Percentiles rank a stretch among this genome's conserved stretches.
These are phyloP conservation scores for Periophthalmus modestus DNA, from an alignment of 2,113 vertebrate species.

Conservation along the genomic window DNA sequence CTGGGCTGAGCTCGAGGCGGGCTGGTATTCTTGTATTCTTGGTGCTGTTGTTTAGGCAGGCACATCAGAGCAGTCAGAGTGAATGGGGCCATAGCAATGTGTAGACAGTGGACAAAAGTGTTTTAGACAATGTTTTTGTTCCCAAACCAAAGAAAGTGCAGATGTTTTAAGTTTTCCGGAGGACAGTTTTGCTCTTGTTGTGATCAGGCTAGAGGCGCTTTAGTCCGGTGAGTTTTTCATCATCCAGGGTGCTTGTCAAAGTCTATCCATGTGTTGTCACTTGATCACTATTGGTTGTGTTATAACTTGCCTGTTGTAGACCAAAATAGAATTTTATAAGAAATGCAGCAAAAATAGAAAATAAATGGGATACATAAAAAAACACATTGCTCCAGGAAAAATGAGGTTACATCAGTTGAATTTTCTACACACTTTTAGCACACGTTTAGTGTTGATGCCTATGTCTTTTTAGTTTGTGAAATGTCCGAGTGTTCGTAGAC, in stretches of 20 bases:
- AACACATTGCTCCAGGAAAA: slow-evolving; percentile 58
- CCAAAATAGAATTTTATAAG: slow-evolving; percentile 68
- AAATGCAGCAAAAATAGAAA: slow-evolving; percentile 66
- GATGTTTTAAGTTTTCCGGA: slow-evolving; percentile 57
- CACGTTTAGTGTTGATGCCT: slow-evolving; percentile 46
- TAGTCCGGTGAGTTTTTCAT: slow-evolving; percentile 35
- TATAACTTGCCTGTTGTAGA: slow-evolving; percentile 69
- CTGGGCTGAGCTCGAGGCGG: slow-evolving; percentile 15
- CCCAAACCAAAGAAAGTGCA: slow-evolving; percentile 76
- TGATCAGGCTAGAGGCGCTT: slow-evolving; percentile 45
- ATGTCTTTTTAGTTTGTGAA: slow-evolving; percentile 24
- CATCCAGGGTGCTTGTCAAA: slow-evolving; percentile 60
- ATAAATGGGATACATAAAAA: slow-evolving; percentile 62
- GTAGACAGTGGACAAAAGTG: slow-evolving; percentile 30
- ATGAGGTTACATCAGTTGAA: slow-evolving; percentile 38
- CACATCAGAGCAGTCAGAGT: slow-evolving; percentile 32
- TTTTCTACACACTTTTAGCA: slow-evolving; percentile 43
- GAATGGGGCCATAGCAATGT: slow-evolving; percentile 49
- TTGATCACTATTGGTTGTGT: slow-evolving; percentile 55
- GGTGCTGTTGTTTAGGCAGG: slow-evolving; percentile 15
- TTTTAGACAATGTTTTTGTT: slow-evolving; percentile 63
- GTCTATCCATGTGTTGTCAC: slow-evolving; percentile 50
- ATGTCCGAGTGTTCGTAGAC: slow-evolving; percentile 55
- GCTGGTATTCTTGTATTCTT: slow-evolving; percentile 46
- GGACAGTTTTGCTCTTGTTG: slow-evolving; percentile 52